Evolutionary conservation across 1,140 invertebrate genomes (phyloP), one percentile per base, ranked within the genome.

Genomic region (Drosophila biarmipes): DNA sequence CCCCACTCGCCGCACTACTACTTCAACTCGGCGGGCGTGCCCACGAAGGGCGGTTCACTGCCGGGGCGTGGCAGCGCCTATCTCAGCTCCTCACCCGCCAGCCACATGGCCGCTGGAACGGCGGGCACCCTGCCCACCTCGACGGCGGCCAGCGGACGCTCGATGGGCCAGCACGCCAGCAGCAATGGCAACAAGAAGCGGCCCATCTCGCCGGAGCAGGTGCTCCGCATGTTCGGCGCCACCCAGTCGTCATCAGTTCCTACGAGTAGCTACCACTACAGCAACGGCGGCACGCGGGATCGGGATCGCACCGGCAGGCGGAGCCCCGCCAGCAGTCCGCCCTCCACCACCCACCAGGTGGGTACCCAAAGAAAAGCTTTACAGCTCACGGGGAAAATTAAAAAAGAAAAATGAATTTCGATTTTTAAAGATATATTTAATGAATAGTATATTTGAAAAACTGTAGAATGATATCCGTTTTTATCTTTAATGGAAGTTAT

Each of bases 181-280:
- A 90, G 82, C 45, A 91, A 90, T 46, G 90, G 89, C 71, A 94
- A 94, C 73, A 95, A 95, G 92, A 94, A 95, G 93, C 91, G 95
- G 80, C 93, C 95, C 43, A 96, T 96, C 56, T 96, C 95, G 19
- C 96, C 96, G 53, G 96, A 96, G 93, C 95, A 96, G 92, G 95
- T 96, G 84, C 93, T 96, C 59, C 92, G 94, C 57, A 91, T 95
- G 86, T 95, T 95, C 81, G 94, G 94, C 62, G 90, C 91, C 74
- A 92, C 91, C 56, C 91, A 92, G 72, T 92, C 91, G 78, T 91
- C 91, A 74, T 92, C 91, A 91, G 91, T 91, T 91, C 91, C 91
- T 91, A 92, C 86, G 73, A 92, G 90, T 86, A 91, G 90, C 84
- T 92, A 92, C 74, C 91, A 91, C 80, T 92, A 81, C 73, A 91